A percentile compares a stretch with the other conserved stretches of the same genome.
These are phyloP conservation scores for Chionomys nivalis DNA, from an alignment of 2,113 vertebrate species.

Conservation along the genomic window DNA sequence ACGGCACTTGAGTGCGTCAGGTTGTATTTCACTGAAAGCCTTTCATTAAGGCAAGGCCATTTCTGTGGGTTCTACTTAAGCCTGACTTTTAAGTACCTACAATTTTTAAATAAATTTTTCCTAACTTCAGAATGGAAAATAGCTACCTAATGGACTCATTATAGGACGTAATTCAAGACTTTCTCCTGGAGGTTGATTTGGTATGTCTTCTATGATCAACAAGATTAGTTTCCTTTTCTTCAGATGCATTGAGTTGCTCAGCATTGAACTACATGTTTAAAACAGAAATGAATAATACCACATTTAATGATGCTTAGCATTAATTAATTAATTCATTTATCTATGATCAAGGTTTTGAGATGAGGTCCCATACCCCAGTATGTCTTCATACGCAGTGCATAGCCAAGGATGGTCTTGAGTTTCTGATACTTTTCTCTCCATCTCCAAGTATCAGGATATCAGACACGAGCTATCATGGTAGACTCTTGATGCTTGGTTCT, in stretches of 20 bases:
- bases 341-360: neutral
- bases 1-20: neutral
- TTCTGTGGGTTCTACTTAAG: neutral
- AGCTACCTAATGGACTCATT: neutral
- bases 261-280: neutral
- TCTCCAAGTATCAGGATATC: neutral
- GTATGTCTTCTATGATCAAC: neutral
- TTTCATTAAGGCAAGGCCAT: neutral
- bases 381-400: neutral
- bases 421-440: neutral
- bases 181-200: neutral
- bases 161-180: neutral
- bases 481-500: neutral
- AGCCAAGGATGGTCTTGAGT: neutral
- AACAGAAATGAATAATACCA: neutral
- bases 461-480: neutral
- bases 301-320: neutral
- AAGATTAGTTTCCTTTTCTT: neutral
- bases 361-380: neutral
- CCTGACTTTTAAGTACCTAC: neutral
- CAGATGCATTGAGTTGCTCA: neutral
- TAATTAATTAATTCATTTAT: neutral
- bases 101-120: neutral
- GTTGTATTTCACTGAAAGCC: neutral
- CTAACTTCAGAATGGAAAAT: neutral